Conservation (phyloP, 2,888 invertebrate genomes). For the Achlya flavicornis region DNA sequence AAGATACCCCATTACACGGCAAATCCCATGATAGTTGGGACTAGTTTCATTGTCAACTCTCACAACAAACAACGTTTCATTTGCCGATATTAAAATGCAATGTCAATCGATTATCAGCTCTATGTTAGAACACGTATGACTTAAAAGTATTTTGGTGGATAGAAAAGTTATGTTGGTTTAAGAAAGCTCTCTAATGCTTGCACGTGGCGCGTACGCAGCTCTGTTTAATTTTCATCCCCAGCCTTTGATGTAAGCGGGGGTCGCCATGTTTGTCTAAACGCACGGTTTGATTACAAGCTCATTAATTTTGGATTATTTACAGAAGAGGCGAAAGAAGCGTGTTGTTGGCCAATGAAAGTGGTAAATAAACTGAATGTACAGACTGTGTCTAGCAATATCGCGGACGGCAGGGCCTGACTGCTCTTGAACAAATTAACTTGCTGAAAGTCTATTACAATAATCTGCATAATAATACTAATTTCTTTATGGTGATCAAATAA, state of each 20-base stretch:
- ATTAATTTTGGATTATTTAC: conserved; percentile 81
- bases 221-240: conserved; percentile 74
- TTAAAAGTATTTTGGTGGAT: background rate
- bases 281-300: conserved; percentile 77
- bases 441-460: no score
- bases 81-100: conserved; percentile 15
- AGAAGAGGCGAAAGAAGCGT: conserved; percentile 33
- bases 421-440: no score
- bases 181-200: conserved; percentile 62
- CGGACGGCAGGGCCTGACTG: background rate
- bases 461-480: no score
- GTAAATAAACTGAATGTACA: conserved; percentile 29
- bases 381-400: background rate
- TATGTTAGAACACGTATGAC: conserved; percentile 20
- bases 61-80: conserved; percentile 42
- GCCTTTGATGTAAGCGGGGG: conserved; percentile 72
- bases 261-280: conserved; percentile 77
- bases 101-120: conserved; percentile 31
- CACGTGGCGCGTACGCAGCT: conserved; percentile 79
- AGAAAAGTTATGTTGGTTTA: conserved; percentile 36
- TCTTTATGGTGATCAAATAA: no score
- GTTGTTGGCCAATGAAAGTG: conserved; percentile 15
- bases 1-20: conserved; percentile 70
- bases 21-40: conserved; percentile 79
- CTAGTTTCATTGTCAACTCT: conserved; percentile 77